phyloP scores from a whole-genome alignment of 2,888 invertebrate species.

The Trypoxylon attenuatum region DNA sequence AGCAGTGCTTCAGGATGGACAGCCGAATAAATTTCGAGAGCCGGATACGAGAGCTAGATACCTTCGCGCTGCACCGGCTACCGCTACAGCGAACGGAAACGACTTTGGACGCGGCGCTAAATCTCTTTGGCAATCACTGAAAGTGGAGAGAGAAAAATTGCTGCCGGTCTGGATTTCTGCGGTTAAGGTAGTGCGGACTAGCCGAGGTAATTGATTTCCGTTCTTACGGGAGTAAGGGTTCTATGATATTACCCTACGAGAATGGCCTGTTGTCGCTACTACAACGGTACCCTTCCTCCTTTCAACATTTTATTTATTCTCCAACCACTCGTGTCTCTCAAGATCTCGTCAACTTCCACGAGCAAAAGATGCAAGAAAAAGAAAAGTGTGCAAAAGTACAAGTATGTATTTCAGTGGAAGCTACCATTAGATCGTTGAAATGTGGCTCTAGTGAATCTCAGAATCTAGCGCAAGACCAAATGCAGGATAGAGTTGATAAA shows the following conservation, averaged over 20 bases:
- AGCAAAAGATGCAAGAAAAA: no score
- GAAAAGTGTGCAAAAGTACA: no score
- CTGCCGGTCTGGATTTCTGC: slow-evolving; percentile 49
- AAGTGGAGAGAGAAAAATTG: slow-evolving; percentile 64
- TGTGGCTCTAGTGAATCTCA: no score
- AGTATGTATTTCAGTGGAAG: no score
- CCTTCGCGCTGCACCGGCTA: no score
- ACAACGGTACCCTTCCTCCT: no score
- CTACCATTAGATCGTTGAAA: no score
- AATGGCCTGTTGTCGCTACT: background rate
- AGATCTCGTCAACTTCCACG: no score
- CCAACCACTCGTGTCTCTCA: no score
- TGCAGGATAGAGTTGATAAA: no score
- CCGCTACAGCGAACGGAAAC: slow-evolving; percentile 49
- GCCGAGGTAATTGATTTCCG: slow-evolving; percentile 46
- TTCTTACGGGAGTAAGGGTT: slow-evolving; percentile 31
- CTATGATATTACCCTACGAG: slow-evolving; percentile 16
- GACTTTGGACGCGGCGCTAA: slow-evolving; percentile 56
- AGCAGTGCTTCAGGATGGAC: slow-evolving; percentile 24
- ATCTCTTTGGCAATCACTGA: slow-evolving; percentile 68
- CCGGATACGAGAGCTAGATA: slow-evolving; percentile 40
- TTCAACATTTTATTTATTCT: no score
- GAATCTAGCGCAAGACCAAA: no score
- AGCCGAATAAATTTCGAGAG: slow-evolving; percentile 49
- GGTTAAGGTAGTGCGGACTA: slow-evolving; percentile 39